phyloP scores from a whole-genome alignment of 2,888 invertebrate genomes.

The Lochmaea crataegi region DNA sequence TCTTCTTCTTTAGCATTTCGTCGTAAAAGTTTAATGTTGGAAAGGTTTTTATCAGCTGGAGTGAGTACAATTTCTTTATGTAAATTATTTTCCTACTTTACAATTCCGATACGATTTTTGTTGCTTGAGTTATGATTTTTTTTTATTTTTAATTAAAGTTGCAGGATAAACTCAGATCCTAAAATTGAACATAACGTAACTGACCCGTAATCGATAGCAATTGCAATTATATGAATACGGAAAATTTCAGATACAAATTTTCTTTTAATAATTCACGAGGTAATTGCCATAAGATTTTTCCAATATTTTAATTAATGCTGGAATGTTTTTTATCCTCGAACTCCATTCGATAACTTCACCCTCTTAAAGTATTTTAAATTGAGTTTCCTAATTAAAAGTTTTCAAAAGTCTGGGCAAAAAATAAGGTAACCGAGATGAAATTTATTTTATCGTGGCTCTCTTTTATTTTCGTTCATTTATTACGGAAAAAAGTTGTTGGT shows the following conservation, averaged over 20 bases:
- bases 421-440: conserved; percentile 47
- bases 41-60: conserved; percentile 56
- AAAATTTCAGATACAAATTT: not conserved
- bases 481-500: conserved; percentile 27
- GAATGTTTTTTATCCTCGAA: conserved; percentile 51
- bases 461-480: conserved; percentile 31
- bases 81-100: conserved; percentile 43
- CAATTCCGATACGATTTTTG: conserved; percentile 36
- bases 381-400: conserved; percentile 62
- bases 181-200: too few species aligned
- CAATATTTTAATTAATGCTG: conserved; percentile 53
- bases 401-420: conserved; percentile 54
- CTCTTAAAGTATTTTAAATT: conserved; percentile 58
- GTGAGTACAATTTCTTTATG: conserved; percentile 49
- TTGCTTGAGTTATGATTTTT: not conserved
- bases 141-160: not conserved
- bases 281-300: conserved; percentile 50
- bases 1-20: conserved; percentile 49
- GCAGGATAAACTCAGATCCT: not conserved
- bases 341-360: conserved; percentile 51
- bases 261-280: conserved; percentile 29
- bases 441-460: conserved; percentile 37
- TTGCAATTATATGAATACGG: not conserved
- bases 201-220: too few species aligned
- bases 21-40: conserved; percentile 63